phyloP scores from a whole-genome alignment of 2,888 invertebrate genomes.

The Schizaphis graminum region DNA sequence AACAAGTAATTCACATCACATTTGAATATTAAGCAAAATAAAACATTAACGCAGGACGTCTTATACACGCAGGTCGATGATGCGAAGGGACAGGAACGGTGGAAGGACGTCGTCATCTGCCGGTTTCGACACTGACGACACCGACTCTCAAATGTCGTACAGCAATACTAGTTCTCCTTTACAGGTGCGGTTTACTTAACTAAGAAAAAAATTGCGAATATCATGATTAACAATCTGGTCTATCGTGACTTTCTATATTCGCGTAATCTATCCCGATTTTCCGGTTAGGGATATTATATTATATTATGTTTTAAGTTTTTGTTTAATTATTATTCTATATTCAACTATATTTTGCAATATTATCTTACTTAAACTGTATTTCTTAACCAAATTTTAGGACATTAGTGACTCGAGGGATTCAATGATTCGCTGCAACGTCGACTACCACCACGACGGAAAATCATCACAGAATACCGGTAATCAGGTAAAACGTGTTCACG shows the following conservation, averaged over 20 bases:
- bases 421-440: constrained; percentile 65
- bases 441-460: constrained; percentile 49
- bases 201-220: not conserved
- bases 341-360: not conserved
- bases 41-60: not conserved
- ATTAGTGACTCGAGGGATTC: constrained; percentile 70
- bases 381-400: constrained; percentile 68
- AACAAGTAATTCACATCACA: constrained; percentile 31
- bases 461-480: constrained; percentile 58
- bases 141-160: constrained; percentile 83
- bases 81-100: constrained; percentile 1
- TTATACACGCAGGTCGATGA: constrained; percentile 17
- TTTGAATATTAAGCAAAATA: not conserved
- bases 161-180: constrained; percentile 80
- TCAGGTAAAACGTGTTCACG: constrained; percentile 60
- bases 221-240: not conserved
- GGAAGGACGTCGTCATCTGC: constrained; percentile 35
- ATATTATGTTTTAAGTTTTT: not conserved
- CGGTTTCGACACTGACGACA: constrained; percentile 76
- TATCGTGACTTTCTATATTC: not conserved
- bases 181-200: constrained; percentile 66
- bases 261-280: not conserved
- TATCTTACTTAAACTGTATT: not conserved
- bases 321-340: not conserved
- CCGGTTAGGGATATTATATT: not conserved